Percentiles rank a stretch among this genome's conserved stretches.
Conservation (phyloP, 2,888 invertebrate genomes). For the Liodrosophila aerea region DNA sequence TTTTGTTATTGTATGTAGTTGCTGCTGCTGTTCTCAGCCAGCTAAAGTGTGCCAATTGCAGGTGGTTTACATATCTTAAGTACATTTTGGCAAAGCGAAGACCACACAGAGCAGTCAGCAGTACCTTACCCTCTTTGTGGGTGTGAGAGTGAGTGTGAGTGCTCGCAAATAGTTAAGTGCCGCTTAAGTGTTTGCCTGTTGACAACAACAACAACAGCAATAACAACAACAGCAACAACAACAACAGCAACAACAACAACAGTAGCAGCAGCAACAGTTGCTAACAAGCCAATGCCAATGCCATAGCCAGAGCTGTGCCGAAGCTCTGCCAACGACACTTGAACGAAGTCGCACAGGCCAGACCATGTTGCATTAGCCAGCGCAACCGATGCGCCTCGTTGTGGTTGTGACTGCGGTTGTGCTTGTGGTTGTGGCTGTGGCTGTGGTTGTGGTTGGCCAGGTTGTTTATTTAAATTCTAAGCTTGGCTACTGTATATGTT, state of each 20-base stretch:
- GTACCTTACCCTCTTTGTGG: slow-evolving; percentile 13
- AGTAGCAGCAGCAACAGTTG: slow-evolving; percentile 22
- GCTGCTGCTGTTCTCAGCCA: slow-evolving; percentile 26
- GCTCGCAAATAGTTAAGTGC: slow-evolving; percentile 59
- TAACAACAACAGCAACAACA: slow-evolving; percentile 21
- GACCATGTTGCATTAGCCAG: slow-evolving; percentile 20
- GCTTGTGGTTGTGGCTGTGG: slow-evolving; percentile 25
- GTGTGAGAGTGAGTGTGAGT: slow-evolving; percentile 10
- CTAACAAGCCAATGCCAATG: slow-evolving; percentile 36
- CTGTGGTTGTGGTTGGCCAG: slow-evolving; percentile 18
- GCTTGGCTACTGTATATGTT: slow-evolving; percentile 66
- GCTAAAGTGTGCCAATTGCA: slow-evolving; percentile 42
- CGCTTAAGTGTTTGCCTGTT: slow-evolving; percentile 54
- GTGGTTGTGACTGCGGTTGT: slow-evolving; percentile 26
- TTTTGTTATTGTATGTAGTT: background rate
- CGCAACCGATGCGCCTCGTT: slow-evolving; percentile 56
- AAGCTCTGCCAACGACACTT: slow-evolving; percentile 33
- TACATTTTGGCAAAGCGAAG: slow-evolving; percentile 30
- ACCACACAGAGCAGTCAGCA: slow-evolving; percentile 20
- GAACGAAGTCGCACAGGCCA: slow-evolving; percentile 16
- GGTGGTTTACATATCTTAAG: slow-evolving; percentile 33
- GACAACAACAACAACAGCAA: slow-evolving; percentile 56
- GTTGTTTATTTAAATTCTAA: slow-evolving; percentile 78
- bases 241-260: slow-evolving; percentile 53
- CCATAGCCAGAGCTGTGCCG: slow-evolving; percentile 35